These are phyloP conservation scores for Proales similis DNA, from an alignment of 1,140 invertebrate genomes.

Conservation along the genomic window DNA sequence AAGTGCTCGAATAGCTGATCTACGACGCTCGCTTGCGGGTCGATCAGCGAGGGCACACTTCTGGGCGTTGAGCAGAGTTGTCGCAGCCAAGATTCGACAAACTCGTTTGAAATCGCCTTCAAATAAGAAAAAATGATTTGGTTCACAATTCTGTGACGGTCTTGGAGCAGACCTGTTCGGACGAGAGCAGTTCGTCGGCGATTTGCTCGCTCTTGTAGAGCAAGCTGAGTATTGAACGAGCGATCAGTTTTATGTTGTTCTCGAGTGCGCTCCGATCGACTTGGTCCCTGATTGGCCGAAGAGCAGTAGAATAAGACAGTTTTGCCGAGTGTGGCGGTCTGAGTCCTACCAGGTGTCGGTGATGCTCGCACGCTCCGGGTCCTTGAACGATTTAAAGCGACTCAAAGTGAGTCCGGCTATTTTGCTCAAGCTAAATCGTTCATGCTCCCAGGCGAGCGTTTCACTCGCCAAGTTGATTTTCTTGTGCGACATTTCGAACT, in stretches of 20 bases:
- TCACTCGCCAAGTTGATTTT: constrained; percentile 96
- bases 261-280: constrained; percentile 60
- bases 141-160: constrained; percentile 9
- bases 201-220: constrained; percentile 66
- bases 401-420: constrained; percentile 84
- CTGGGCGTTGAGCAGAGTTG: constrained; percentile 64
- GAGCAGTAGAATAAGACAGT: neutral
- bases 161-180: constrained; percentile 60
- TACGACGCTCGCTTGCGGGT: constrained; percentile 60
- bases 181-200: constrained; percentile 58
- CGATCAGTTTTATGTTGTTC: constrained; percentile 67
- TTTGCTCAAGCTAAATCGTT: constrained; percentile 82
- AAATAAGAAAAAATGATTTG: constrained; percentile 39
- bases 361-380: constrained; percentile 47
- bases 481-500: constrained; percentile 76
- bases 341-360: constrained; percentile 50
- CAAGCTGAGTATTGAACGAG: constrained; percentile 72
- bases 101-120: constrained; percentile 65
- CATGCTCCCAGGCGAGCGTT: constrained; percentile 89
- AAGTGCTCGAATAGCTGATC: constrained; percentile 65
- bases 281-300: constrained; percentile 53
- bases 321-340: neutral
- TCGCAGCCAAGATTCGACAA: constrained; percentile 66
- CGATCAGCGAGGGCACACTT: constrained; percentile 64
- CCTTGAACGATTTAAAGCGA: constrained; percentile 58